phyloP scores from a whole-genome alignment of 2,797 vertebrate genomes.

The Anguilla megastoma region DNA sequence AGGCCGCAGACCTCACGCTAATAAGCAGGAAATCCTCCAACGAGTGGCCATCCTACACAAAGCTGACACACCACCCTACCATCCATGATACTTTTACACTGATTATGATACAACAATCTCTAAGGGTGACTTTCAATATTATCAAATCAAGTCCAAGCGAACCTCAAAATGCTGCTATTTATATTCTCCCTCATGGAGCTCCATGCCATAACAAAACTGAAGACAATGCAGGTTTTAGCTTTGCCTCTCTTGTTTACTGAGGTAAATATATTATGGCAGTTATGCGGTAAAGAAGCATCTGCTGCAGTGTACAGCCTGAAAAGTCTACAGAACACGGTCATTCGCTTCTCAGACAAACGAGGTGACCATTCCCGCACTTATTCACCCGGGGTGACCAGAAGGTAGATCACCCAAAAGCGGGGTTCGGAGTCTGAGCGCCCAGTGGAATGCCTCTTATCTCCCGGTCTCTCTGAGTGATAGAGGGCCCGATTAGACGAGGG shows the following conservation, averaged over 20 bases:
- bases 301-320: not conserved
- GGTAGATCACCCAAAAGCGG: slow-evolving; percentile 25
- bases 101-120: not conserved
- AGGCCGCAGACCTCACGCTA: not conserved
- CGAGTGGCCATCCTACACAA: not conserved
- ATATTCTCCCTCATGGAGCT: slow-evolving; percentile 27
- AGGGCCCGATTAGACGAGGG: slow-evolving; percentile 28
- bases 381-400: not conserved
- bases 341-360: not conserved
- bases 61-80: not conserved
- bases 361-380: not conserved
- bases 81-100: not conserved
- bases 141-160: slow-evolving; percentile 33
- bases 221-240: slow-evolving; percentile 23
- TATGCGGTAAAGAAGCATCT: not conserved
- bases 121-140: slow-evolving; percentile 9
- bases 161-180: slow-evolving; percentile 37
- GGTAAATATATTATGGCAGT: not conserved
- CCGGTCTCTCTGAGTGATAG: slow-evolving; percentile 25
- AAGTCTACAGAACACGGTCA: not conserved
- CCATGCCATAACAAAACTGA: slow-evolving; percentile 23
- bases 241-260: slow-evolving; percentile 16
- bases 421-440: slow-evolving; percentile 20
- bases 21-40: not conserved
- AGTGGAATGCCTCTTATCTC: slow-evolving; percentile 37